Conservation (phyloP, 2,888 invertebrate species). For the Anarsia innoxiella region DNA sequence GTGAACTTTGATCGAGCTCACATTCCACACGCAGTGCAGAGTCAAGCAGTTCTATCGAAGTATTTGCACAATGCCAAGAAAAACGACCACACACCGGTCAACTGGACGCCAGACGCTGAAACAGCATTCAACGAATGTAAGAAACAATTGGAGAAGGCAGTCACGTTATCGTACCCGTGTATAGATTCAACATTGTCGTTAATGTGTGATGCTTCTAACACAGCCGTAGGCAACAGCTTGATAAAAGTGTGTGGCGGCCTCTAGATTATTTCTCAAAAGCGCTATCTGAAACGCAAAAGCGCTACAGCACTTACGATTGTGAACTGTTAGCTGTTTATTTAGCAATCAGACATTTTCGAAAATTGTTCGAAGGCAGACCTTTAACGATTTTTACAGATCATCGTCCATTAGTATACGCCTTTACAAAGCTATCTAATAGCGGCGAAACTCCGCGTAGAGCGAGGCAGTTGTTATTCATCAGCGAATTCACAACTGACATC, state of each 20-base stretch:
- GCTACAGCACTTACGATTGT: slow-evolving; percentile 26
- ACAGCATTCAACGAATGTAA: slow-evolving; percentile 23
- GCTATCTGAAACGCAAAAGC: slow-evolving; percentile 25
- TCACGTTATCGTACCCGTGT: slow-evolving; percentile 25
- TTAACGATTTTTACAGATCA: slow-evolving; percentile 20
- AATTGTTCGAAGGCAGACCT: slow-evolving; percentile 18
- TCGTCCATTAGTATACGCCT: slow-evolving; percentile 19
- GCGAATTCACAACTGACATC: slow-evolving; percentile 16
- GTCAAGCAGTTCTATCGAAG: slow-evolving; percentile 25
- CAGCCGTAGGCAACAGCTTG: slow-evolving; percentile 34
- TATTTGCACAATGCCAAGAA: slow-evolving; percentile 19
- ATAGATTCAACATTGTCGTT: slow-evolving; percentile 22
- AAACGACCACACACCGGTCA: slow-evolving; percentile 20
- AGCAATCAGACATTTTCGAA: slow-evolving; percentile 17
- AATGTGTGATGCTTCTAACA: slow-evolving; percentile 34
- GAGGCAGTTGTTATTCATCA: slow-evolving; percentile 16
- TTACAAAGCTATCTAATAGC: slow-evolving; percentile 11
- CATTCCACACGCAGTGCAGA: slow-evolving; percentile 26
- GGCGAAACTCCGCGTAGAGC: slow-evolving; percentile 15
- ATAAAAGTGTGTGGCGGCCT: slow-evolving; percentile 24
- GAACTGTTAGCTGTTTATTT: slow-evolving; percentile 21
- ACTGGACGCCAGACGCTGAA: slow-evolving; percentile 3
- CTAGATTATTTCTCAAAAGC: slow-evolving; percentile 34
- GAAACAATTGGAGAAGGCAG: slow-evolving; percentile 20
- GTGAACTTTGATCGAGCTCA: slow-evolving; percentile 32